Percentiles rank a stretch among this genome's conserved stretches.
Evolutionary conservation across 2,888 invertebrate genomes (phyloP).

Genomic region (Chymomyza procnemis): DNA sequence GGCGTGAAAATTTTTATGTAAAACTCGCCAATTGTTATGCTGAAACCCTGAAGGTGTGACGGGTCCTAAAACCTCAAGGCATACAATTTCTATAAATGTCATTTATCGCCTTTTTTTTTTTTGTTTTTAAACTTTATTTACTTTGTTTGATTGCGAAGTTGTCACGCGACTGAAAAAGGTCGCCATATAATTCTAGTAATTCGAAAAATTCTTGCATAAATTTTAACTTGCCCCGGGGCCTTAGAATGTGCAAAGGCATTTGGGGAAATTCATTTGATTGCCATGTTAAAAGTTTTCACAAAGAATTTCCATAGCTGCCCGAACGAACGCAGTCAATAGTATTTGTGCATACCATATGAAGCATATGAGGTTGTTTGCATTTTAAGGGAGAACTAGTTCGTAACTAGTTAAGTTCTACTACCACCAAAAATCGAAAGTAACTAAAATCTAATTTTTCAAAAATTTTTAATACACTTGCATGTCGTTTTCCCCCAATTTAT

Average conservation of each 20-base stretch:
- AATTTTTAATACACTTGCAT: no score
- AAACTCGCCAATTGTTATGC: constrained; percentile 55
- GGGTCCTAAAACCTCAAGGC: not conserved
- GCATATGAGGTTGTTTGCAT: no score
- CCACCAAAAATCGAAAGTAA: no score
- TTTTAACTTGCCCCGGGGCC: constrained; percentile 17
- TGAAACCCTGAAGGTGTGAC: no score
- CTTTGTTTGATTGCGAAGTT: constrained; percentile 52
- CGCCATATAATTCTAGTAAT: not conserved
- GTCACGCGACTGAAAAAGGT: constrained; percentile 52
- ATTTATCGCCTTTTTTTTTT: constrained; percentile 72
- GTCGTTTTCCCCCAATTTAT: not conserved
- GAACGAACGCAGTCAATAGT: no score
- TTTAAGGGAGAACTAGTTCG: no score
- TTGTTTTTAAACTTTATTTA: constrained; percentile 33
- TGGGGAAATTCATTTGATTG: not conserved
- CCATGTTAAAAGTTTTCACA: not conserved
- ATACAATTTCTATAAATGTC: constrained; percentile 66
- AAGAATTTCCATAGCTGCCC: not conserved
- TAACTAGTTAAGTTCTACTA: no score
- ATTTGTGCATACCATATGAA: no score
- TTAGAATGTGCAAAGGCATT: not conserved
- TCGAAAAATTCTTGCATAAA: constrained; percentile 56
- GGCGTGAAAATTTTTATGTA: constrained; percentile 66
- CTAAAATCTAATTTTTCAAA: not conserved